A percentile compares a stretch with the other conserved stretches of the same genome.
Conservation (phyloP, 2,113 vertebrate species). For the Pyxicephalus adspersus region DNA sequence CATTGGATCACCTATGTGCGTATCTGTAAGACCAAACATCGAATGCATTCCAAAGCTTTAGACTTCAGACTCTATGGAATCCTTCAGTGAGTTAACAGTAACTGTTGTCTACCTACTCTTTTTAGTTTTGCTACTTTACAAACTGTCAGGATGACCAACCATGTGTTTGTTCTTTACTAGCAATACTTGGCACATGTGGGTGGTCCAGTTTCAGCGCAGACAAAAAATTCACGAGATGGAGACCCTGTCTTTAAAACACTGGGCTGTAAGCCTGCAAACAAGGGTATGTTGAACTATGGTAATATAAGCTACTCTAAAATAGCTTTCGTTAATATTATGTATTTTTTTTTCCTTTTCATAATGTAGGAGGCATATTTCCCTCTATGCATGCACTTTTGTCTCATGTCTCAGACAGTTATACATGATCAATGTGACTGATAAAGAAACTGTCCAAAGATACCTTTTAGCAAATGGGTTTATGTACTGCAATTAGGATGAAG, state of each 20-base stretch:
- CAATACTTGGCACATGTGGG: constrained; percentile 79
- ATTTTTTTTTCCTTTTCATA: too few relatives aligned
- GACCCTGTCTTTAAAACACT: constrained; percentile 70
- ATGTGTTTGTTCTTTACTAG: constrained; percentile 65
- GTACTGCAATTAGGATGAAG: too few relatives aligned
- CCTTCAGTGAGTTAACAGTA: constrained; percentile 72
- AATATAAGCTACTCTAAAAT: too few relatives aligned
- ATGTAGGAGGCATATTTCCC: not conserved
- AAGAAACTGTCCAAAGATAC: too few relatives aligned
- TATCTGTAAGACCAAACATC: constrained; percentile 71
- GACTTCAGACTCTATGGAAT: constrained; percentile 67
- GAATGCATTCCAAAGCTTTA: constrained; percentile 71
- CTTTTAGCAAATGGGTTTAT: too few relatives aligned
- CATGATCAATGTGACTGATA: too few relatives aligned
- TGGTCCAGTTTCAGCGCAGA: constrained; percentile 60
- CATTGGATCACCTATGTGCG: constrained; percentile 79
- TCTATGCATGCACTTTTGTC: not conserved
- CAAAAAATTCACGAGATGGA: constrained; percentile 60
- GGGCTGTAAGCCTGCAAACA: constrained; percentile 70
- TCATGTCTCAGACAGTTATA: too few relatives aligned
- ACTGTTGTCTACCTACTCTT: not conserved
- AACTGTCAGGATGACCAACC: not conserved
- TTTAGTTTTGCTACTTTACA: not conserved
- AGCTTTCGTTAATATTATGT: too few relatives aligned
- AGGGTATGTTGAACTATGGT: constrained; percentile 70